Conservation (phyloP, 2,888 invertebrate species). For the Phlogophora meticulosa region DNA sequence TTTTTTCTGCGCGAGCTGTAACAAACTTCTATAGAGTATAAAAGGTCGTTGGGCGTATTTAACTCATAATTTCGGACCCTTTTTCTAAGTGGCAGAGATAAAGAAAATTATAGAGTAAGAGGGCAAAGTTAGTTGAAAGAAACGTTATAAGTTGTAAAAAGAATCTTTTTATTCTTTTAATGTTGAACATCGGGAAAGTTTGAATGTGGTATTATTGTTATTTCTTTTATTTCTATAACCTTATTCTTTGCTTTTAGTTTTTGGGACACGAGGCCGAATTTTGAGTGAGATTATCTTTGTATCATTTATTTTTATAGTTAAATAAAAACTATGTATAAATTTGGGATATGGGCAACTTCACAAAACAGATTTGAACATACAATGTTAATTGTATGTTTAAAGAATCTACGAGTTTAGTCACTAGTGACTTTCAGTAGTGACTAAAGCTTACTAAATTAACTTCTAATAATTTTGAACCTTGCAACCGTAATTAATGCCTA, state of each 20-base stretch:
- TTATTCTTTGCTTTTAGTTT: constrained; percentile 9
- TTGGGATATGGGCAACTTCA: too few species aligned
- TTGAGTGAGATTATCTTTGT: background rate
- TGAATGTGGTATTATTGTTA: constrained; percentile 39
- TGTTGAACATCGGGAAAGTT: constrained; percentile 45
- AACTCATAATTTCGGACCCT: constrained; percentile 45
- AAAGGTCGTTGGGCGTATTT: constrained; percentile 35
- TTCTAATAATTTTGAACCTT: background rate
- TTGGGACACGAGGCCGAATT: background rate
- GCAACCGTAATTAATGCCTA: constrained; percentile 4
- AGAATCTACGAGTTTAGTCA: background rate
- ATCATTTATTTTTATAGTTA: background rate
- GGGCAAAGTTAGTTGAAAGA: constrained; percentile 42
- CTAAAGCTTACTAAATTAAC: background rate
- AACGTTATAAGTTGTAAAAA: constrained; percentile 50
- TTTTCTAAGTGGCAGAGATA: constrained; percentile 48
- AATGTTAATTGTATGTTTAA: too few species aligned
- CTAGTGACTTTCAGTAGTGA: background rate
- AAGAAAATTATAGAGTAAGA: constrained; percentile 51
- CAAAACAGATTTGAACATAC: too few species aligned
- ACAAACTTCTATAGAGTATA: constrained; percentile 26
- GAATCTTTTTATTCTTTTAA: constrained; percentile 51
- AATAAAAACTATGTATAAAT: background rate
- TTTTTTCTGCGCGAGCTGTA: constrained; percentile 12
- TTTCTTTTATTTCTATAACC: constrained; percentile 21